These are phyloP conservation scores for Eulithis testata DNA, from an alignment of 2,888 invertebrate genomes.

Conservation along the genomic window DNA sequence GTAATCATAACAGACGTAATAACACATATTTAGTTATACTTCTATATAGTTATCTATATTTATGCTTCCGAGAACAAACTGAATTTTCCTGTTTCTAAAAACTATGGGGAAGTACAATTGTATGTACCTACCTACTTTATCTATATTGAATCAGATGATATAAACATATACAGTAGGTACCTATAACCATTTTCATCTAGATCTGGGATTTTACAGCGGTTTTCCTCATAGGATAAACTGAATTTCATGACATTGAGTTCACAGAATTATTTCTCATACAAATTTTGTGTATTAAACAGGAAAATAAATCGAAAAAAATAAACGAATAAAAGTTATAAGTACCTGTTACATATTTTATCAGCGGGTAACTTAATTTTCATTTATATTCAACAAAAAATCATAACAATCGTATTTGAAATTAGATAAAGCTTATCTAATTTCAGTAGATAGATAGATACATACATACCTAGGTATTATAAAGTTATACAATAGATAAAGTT, in stretches of 20 bases:
- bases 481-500: too few species aligned
- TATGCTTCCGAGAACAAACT: conserved; percentile 39
- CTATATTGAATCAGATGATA: conserved; percentile 20
- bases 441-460: too few species aligned
- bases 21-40: conserved; percentile 12
- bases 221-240: conserved; percentile 23
- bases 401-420: too few species aligned
- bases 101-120: conserved; percentile 40
- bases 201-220: conserved; percentile 15
- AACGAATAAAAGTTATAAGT: too few species aligned
- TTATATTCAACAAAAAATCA: too few species aligned
- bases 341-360: too few species aligned
- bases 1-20: conserved; percentile 14
- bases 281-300: not conserved
- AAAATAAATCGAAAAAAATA: not conserved
- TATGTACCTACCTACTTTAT: not conserved
- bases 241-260: conserved; percentile 14
- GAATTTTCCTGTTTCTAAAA: conserved; percentile 48
- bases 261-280: not conserved
- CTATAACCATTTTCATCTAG: conserved; percentile 8
- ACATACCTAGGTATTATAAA: too few species aligned
- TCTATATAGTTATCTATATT: not conserved
- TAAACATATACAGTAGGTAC: conserved; percentile 1
- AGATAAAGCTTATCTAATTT: too few species aligned
- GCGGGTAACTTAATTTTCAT: too few species aligned